phyloP scores from a whole-genome alignment of 2,797 vertebrate species.

The Astyanax mexicanus region DNA sequence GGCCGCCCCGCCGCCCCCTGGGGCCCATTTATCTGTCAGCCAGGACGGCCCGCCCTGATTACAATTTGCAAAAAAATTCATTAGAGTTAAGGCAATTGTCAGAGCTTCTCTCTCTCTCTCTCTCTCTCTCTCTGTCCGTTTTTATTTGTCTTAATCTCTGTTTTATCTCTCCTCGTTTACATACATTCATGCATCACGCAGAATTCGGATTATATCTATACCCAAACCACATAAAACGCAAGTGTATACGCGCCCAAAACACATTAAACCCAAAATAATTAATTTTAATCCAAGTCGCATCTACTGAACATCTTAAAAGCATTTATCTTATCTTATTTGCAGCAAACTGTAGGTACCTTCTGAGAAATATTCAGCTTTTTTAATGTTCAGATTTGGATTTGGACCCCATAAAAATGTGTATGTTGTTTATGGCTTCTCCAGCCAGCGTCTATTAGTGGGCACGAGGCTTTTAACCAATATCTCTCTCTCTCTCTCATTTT shows the following conservation, averaged over 20 bases:
- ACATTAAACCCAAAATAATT: too few relatives aligned
- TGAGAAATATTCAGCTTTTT: too few relatives aligned
- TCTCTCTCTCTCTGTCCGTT: neutral
- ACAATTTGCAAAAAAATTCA: conserved; percentile 96
- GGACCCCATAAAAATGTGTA: conserved; percentile 20
- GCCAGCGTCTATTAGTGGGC: conserved; percentile 86
- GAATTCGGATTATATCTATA: too few relatives aligned
- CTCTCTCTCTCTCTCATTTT: too few relatives aligned
- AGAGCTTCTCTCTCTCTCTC: conserved; percentile 65
- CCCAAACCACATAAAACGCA: too few relatives aligned
- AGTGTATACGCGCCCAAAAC: too few relatives aligned
- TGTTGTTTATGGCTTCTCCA: conserved; percentile 82
- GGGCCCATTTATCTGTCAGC: conserved; percentile 93
- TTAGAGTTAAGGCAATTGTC: conserved; percentile 90
- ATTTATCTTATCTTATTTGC: too few relatives aligned
- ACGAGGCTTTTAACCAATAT: too few relatives aligned
- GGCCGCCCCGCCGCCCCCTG: conserved; percentile 85
- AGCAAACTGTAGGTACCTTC: neutral
- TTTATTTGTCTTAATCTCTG: neutral
- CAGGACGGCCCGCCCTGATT: conserved; percentile 91
- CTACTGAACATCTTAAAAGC: too few relatives aligned
- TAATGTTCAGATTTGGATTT: conserved; percentile 25
- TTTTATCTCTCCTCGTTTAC: too few relatives aligned
- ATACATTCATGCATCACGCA: too few relatives aligned
- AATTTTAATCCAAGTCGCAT: too few relatives aligned